phyloP scores from a whole-genome alignment of 2,797 vertebrate genomes.

The Tolypeutes matacus region DNA sequence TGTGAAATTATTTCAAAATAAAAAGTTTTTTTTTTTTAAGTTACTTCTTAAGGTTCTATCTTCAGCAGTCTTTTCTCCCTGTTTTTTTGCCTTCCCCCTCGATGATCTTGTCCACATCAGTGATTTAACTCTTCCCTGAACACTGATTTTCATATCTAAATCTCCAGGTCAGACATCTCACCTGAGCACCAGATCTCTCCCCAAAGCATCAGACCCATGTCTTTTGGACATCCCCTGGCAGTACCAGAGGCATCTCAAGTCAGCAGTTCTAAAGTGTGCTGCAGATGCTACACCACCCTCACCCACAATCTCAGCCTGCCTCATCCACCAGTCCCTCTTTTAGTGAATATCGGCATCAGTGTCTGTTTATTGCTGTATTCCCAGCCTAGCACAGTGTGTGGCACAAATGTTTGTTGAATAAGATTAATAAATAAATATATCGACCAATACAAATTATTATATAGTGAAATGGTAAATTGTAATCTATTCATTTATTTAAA shows the following conservation, averaged over 20 bases:
- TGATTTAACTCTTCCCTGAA: not conserved
- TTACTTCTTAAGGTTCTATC: not conserved
- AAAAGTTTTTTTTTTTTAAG: not conserved
- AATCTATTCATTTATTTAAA: not conserved
- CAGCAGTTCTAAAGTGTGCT: not conserved
- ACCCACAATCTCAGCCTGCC: not conserved
- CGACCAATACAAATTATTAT: not conserved
- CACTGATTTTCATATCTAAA: not conserved
- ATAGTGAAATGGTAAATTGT: not conserved
- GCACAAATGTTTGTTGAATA: not conserved
- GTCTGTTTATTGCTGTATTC: not conserved
- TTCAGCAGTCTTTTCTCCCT: not conserved
- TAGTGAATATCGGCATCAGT: not conserved
- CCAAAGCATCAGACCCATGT: not conserved
- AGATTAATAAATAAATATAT: not conserved
- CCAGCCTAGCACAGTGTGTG: not conserved
- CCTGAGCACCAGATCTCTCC: not conserved
- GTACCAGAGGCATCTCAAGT: not conserved
- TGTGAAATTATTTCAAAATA: too few relatives aligned
- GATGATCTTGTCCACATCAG: not conserved
- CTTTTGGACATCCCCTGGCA: not conserved
- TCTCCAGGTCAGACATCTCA: not conserved
- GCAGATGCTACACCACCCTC: not conserved
- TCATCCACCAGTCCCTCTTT: not conserved
- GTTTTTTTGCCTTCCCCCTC: not conserved